These are phyloP conservation scores for Egretta garzetta DNA, from an alignment of 2,113 vertebrate genomes.

Conservation along the genomic window DNA sequence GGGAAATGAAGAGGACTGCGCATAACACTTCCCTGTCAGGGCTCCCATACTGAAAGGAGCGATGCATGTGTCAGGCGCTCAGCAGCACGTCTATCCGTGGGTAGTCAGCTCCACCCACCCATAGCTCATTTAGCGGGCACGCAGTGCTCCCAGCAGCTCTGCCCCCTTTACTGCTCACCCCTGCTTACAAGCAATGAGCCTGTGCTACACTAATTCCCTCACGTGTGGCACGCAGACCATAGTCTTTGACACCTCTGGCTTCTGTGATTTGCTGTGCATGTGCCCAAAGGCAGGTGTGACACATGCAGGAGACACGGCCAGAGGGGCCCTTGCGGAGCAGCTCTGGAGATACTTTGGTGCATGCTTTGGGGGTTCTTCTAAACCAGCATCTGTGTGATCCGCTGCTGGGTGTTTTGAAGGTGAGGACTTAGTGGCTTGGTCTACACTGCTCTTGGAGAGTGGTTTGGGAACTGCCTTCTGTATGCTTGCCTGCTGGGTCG, in stretches of 20 bases:
- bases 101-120: background rate
- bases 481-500: background rate
- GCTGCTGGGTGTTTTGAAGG: background rate
- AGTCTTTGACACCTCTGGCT: background rate
- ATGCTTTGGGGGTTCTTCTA: background rate
- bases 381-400: background rate
- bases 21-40: background rate
- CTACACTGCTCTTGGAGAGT: background rate
- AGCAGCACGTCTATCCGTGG: rapidly evolving
- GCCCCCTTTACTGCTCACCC: background rate
- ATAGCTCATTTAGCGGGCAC: background rate
- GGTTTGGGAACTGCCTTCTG: background rate
- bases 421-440: background rate
- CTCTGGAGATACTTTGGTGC: background rate
- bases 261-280: background rate
- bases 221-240: no score
- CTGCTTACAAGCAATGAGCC: background rate
- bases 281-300: background rate
- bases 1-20: background rate
- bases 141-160: background rate
- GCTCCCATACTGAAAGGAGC: rapidly evolving
- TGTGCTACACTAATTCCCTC: background rate
- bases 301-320: background rate
- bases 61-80: rapidly evolving
- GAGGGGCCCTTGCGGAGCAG: background rate